A percentile compares a stretch with the other conserved stretches of the same genome.
These are phyloP conservation scores for Cebidichthys violaceus DNA, from an alignment of 2,113 vertebrate genomes.

Conservation along the genomic window DNA sequence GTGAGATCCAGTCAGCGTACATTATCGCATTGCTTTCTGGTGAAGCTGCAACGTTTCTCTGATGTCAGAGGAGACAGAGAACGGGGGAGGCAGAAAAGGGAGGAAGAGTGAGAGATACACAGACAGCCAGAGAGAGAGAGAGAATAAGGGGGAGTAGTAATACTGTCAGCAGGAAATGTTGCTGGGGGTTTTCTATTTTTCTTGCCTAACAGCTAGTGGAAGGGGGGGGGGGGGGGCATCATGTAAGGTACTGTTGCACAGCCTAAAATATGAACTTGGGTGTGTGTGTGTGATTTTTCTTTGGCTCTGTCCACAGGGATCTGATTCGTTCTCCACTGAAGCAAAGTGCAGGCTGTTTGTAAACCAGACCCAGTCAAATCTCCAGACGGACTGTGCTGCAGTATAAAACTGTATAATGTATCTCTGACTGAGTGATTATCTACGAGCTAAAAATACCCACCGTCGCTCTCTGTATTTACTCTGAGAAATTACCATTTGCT, in stretches of 20 bases:
- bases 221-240: not conserved
- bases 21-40: conserved; percentile 38
- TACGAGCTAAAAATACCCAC: conserved; percentile 56
- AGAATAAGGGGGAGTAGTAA: conserved; percentile 14
- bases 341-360: conserved; percentile 60
- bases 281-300: conserved; percentile 50
- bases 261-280: conserved; percentile 59
- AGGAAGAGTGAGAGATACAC: not conserved
- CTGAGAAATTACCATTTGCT: conserved; percentile 54
- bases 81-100: conserved; percentile 7
- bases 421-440: conserved; percentile 69
- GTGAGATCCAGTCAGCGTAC: conserved; percentile 58
- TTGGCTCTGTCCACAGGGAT: conserved; percentile 51
- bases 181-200: conserved; percentile 45
- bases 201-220: conserved; percentile 38
- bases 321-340: conserved; percentile 45
- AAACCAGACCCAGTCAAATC: conserved; percentile 42
- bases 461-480: conserved; percentile 54
- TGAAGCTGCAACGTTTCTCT: conserved; percentile 46
- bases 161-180: conserved; percentile 64
- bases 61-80: conserved; percentile 50
- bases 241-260: conserved; percentile 38
- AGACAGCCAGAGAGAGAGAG: conserved; percentile 4
- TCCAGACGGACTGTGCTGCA: conserved; percentile 40
- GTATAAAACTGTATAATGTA: conserved; percentile 61